Percentiles rank a stretch among this genome's conserved stretches.
Evolutionary conservation across 1,140 invertebrate species (phyloP).

Genomic region (Calephelis virginiensis): DNA sequence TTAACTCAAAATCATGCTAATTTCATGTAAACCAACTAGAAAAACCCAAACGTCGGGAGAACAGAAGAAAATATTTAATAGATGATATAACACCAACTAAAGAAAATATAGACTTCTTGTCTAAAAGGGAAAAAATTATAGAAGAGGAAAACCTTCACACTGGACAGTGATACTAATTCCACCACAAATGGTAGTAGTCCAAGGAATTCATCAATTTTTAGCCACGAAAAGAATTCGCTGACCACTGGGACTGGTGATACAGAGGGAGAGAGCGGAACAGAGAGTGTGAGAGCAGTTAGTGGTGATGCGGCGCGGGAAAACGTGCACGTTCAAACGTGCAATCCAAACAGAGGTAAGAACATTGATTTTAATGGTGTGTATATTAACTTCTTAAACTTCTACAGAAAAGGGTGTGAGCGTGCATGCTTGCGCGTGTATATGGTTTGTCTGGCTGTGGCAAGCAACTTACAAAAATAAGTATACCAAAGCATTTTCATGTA

Average conservation of each 20-base stretch:
- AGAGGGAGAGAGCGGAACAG: slow-evolving; percentile 64
- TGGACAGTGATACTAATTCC: slow-evolving; percentile 73
- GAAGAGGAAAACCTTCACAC: slow-evolving; percentile 65
- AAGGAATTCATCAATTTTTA: slow-evolving; percentile 69
- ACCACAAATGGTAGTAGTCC: slow-evolving; percentile 72
- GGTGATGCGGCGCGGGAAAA: slow-evolving; percentile 52
- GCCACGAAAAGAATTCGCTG: slow-evolving; percentile 62
- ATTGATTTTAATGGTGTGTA: too few relatives aligned
- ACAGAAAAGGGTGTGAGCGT: too few relatives aligned
- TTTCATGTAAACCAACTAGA: too few relatives aligned
- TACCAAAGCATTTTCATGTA: too few relatives aligned
- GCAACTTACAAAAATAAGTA: too few relatives aligned
- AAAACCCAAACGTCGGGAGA: too few relatives aligned
- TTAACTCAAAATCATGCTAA: too few relatives aligned
- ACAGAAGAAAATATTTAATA: too few relatives aligned
- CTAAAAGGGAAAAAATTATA: slow-evolving; percentile 34
- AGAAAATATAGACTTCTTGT: slow-evolving; percentile 43
- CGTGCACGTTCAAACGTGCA: slow-evolving; percentile 40
- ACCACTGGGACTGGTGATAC: slow-evolving; percentile 60
- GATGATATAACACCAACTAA: too few relatives aligned
- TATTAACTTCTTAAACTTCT: too few relatives aligned
- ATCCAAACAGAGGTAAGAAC: slow-evolving; percentile 65
- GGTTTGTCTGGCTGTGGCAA: too few relatives aligned
- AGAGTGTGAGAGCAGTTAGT: slow-evolving; percentile 66
- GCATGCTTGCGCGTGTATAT: not conserved